Conservation (phyloP, 2,888 invertebrate species). For the Lasioglossum marginatum region DNA sequence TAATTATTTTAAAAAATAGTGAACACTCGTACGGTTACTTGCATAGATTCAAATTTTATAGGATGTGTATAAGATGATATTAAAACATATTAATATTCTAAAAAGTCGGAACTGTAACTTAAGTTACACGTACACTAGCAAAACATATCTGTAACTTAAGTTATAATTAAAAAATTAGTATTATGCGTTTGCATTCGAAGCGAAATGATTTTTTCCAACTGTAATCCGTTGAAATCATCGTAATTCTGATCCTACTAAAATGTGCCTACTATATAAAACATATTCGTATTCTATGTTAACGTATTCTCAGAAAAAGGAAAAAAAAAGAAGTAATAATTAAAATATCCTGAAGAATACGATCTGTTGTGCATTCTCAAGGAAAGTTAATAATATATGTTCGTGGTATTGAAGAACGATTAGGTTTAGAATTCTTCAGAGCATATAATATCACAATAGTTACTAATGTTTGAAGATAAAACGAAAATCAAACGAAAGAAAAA, state of each 20-base stretch:
- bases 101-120: slow-evolving; percentile 31
- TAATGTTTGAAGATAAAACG: slow-evolving; percentile 5
- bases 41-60: slow-evolving; percentile 27
- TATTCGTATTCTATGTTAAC: slow-evolving; percentile 28
- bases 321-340: slow-evolving; percentile 4
- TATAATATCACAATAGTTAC: slow-evolving; percentile 17
- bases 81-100: slow-evolving; percentile 13
- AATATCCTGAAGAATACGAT: slow-evolving; percentile 1
- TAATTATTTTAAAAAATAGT: slow-evolving; percentile 28
- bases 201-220: slow-evolving; percentile 29
- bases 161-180: slow-evolving; percentile 32
- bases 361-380: slow-evolving; percentile 10
- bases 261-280: slow-evolving; percentile 53
- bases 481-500: slow-evolving; percentile 39
- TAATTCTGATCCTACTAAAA: slow-evolving; percentile 49
- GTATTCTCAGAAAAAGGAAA: slow-evolving; percentile 1
- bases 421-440: slow-evolving; percentile 23
- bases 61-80: slow-evolving; percentile 17
- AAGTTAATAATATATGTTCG: slow-evolving; percentile 14
- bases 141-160: slow-evolving; percentile 42
- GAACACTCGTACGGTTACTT: slow-evolving; percentile 8
- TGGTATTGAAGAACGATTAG: slow-evolving; percentile 16
- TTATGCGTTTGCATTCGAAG: slow-evolving; percentile 26
- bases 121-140: slow-evolving; percentile 27
- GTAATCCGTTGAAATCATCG: slow-evolving; percentile 40